Conservation (phyloP, 35 echinoderm and acorn worm genomes). For the Hemicentrotus pulcherrimus region DNA sequence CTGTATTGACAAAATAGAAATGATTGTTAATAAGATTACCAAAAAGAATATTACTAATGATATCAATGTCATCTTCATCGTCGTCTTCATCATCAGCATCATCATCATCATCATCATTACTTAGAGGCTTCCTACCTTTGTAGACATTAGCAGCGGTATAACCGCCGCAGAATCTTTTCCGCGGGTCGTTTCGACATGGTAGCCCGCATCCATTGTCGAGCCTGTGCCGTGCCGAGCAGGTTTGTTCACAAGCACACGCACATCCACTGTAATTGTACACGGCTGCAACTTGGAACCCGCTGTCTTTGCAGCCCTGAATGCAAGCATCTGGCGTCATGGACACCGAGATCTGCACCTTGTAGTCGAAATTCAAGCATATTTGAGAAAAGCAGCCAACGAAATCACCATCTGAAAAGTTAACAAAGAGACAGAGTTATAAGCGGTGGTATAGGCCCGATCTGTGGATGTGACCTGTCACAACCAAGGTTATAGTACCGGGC, state of each 20-base stretch:
- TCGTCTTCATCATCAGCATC: too few relatives aligned
- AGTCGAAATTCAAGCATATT: not conserved
- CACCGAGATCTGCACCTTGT: not conserved
- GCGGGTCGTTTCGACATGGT: not conserved
- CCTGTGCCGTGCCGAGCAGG: not conserved
- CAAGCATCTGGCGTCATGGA: not conserved
- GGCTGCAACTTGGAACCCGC: not conserved
- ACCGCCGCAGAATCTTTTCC: not conserved
- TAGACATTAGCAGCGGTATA: not conserved
- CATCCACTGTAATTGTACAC: not conserved
- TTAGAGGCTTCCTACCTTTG: not conserved
- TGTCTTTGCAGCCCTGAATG: not conserved
- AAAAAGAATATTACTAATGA: too few relatives aligned
- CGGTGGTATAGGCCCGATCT: too few relatives aligned
- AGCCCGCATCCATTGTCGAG: not conserved
- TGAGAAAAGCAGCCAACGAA: not conserved
- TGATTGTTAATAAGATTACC: too few relatives aligned
- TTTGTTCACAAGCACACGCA: not conserved
- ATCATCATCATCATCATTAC: too few relatives aligned
- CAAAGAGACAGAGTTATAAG: not conserved
- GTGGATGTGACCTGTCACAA: too few relatives aligned
- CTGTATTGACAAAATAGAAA: too few relatives aligned
- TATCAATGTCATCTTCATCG: too few relatives aligned
- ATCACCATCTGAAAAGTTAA: not conserved
- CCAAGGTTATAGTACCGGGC: too few relatives aligned